Conservation (phyloP, 35 echinoderm and acorn worm genomes). For the Ophioderma brevispina region DNA sequence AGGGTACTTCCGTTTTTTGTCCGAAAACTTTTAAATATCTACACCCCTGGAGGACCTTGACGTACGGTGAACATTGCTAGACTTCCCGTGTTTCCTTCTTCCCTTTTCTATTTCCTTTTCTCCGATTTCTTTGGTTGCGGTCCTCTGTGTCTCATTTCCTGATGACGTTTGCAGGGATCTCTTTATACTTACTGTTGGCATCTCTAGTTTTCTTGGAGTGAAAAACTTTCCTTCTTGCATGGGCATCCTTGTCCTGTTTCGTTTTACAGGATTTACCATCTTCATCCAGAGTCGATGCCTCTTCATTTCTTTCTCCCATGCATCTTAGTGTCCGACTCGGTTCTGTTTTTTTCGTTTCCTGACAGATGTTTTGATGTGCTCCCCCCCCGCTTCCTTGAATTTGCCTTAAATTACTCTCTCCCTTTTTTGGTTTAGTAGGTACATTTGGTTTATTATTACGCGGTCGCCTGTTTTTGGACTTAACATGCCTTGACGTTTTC, state of each 20-base stretch:
- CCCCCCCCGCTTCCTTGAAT: background rate
- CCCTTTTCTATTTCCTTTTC: too few species aligned
- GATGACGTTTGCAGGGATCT: background rate
- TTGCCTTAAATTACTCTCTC: background rate
- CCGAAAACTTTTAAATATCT: background rate
- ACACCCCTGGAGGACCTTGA: background rate
- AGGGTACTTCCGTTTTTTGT: background rate
- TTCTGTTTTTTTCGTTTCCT: background rate
- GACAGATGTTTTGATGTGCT: background rate
- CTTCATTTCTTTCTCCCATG: too few species aligned
- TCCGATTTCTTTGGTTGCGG: background rate
- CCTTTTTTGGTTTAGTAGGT: background rate
- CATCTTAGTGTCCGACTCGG: too few species aligned
- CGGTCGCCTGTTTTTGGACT: too few species aligned
- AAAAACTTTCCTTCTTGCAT: background rate
- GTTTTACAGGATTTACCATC: background rate
- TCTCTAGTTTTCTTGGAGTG: background rate
- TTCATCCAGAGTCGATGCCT: too few species aligned
- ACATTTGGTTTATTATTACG: background rate
- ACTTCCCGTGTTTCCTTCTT: background rate
- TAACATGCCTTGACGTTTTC: too few species aligned
- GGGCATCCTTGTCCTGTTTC: background rate
- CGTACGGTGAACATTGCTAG: background rate
- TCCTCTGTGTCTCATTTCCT: background rate
- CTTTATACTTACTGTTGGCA: background rate